A percentile compares a stretch with the other conserved stretches of the same genome.
Conservation (phyloP, 1,140 invertebrate species). For the Eubasilissa regina region DNA sequence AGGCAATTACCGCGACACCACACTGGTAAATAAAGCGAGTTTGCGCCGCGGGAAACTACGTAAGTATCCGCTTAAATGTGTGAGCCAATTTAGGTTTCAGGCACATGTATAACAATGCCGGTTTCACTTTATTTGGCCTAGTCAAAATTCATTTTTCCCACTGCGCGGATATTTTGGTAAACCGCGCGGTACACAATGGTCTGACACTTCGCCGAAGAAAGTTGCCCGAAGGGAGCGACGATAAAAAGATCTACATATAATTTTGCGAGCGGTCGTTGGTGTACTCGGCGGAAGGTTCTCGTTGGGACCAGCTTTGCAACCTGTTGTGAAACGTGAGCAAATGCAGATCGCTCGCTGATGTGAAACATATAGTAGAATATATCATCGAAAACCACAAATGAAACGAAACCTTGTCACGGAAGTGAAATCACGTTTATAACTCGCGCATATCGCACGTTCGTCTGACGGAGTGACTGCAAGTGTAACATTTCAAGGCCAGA, state of each 20-base stretch:
- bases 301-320: too few relatives aligned
- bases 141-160: constrained; percentile 35
- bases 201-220: constrained; percentile 35
- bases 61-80: neutral
- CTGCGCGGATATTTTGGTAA: constrained; percentile 9
- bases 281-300: too few relatives aligned
- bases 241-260: constrained; percentile 22
- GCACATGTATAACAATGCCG: constrained; percentile 44
- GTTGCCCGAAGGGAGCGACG: constrained; percentile 12
- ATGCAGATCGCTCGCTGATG: too few relatives aligned
- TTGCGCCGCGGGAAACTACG: constrained; percentile 3
- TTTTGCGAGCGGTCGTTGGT: neutral
- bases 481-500: too few relatives aligned
- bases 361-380: too few relatives aligned
- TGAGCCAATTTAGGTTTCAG: constrained; percentile 44
- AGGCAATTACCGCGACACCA: constrained; percentile 7
- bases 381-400: too few relatives aligned
- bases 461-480: too few relatives aligned
- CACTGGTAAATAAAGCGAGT: neutral
- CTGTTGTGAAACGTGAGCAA: too few relatives aligned
- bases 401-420: too few relatives aligned
- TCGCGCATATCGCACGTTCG: too few relatives aligned
- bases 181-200: constrained; percentile 9
- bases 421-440: too few relatives aligned
- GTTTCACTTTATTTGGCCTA: constrained; percentile 51